Evolutionary conservation across 30 jellyfish, hydroid and myxozoan species (phyloP).

Genomic region (Sanderia malayensis): DNA sequence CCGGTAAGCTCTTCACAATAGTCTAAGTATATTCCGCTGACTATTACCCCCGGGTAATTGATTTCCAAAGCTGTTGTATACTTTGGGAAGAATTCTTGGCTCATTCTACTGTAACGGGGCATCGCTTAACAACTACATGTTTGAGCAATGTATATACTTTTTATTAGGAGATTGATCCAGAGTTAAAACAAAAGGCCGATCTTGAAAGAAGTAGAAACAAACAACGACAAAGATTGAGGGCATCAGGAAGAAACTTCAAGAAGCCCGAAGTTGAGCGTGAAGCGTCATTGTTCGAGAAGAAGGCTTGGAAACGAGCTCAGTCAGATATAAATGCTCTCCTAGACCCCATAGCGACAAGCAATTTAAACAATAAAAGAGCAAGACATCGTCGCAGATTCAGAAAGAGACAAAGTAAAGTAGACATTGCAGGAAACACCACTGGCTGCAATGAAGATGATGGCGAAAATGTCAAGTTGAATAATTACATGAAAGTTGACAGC

Average conservation of each 20-base stretch:
- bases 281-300: slow-evolving; percentile 1
- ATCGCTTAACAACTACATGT: too few relatives aligned
- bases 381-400: slow-evolving; percentile 72
- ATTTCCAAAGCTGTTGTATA: too few relatives aligned
- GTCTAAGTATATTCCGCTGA: too few relatives aligned
- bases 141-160: too few relatives aligned
- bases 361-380: slow-evolving; percentile 28
- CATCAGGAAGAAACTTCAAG: slow-evolving; percentile 46
- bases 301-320: slow-evolving; percentile 77
- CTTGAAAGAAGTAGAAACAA: slow-evolving; percentile 89
- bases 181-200: slow-evolving; percentile 80
- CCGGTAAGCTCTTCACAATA: slow-evolving; percentile 59
- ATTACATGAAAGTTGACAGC: slow-evolving; percentile 46
- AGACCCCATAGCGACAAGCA: slow-evolving; percentile 60
- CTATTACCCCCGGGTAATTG: too few relatives aligned
- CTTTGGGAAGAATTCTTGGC: too few relatives aligned
- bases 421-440: slow-evolving; percentile 60
- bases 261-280: not conserved
- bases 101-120: too few relatives aligned
- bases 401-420: slow-evolving; percentile 75
- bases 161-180: slow-evolving; percentile 77
- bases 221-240: slow-evolving; percentile 75
- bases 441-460: slow-evolving; percentile 4
- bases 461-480: slow-evolving; percentile 51
- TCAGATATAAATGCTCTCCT: slow-evolving; percentile 70